Base-by-base conservation (phyloP, 2,888 invertebrate genomes). In the Emmelina monodactyla region DNA sequence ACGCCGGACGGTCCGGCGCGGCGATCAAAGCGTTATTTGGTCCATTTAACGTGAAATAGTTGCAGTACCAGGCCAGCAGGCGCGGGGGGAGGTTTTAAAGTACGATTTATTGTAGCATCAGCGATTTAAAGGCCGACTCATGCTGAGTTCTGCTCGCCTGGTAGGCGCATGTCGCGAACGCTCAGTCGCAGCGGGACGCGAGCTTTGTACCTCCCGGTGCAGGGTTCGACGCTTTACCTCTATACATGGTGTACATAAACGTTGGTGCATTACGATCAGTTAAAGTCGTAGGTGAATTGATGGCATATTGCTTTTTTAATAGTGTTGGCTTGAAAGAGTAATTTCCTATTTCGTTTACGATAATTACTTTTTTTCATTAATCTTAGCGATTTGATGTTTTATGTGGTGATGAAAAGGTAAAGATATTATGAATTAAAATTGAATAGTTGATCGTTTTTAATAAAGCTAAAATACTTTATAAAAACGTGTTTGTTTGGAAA, bases 41-140 rank as follows among this genome's bases (percentile, higher is more conserved):
- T 56, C 76, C 70, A 73, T 75, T 75, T 62, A 73, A 73, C 71
- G 59, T 73, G 67, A 75, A 71, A 73, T 72, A 72, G 64, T 68
- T 68, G 58, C 51, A 42, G 44, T 44, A 52, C 48, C 43, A 42
- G 44, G 46, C 41, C 42, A 19, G 43, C 40, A 50, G 50, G 47
- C 34, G 42, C 43, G 46, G 45, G 47, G 41, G 51, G 48, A 52
- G 56, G 56, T 55, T 62, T 62, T 59, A 57, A 61, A 61, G 61
- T 54, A 51, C 51, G 59, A 73, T 72, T 69, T 71, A 71, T 67
- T 43, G 51, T 50, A 46, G 47, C 55, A 54, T 55, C 56, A 55
- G 51, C 55, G 49, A 50, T 53, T 56, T 53, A 55, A 51, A 51
- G 50, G 49, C 55, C 39, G 42, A 35, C 40, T 35, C 28, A 56